These are phyloP conservation scores for Albula goreensis DNA, from an alignment of 2,113 vertebrate species.

Conservation along the genomic window DNA sequence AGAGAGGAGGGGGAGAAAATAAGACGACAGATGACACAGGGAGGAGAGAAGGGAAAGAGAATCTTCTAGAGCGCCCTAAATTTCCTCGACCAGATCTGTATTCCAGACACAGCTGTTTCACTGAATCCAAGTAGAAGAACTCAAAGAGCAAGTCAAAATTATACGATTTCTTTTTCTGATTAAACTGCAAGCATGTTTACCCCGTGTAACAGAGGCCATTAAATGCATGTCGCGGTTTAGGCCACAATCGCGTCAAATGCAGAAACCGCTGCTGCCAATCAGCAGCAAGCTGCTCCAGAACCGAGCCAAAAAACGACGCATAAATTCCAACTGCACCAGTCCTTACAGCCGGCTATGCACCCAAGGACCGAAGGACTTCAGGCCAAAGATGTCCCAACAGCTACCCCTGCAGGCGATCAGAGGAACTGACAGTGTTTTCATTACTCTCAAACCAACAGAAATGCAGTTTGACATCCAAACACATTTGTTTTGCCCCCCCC, in stretches of 20 bases:
- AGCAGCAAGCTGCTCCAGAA: neutral
- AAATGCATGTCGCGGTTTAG: neutral
- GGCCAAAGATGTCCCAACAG: conserved; percentile 18
- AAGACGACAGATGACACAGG: neutral
- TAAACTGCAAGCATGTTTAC: neutral
- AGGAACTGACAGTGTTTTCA: conserved; percentile 7
- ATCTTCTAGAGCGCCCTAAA: neutral
- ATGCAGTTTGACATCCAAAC: neutral
- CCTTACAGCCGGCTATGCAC: neutral
- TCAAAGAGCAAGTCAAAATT: neutral
- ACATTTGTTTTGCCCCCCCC: neutral
- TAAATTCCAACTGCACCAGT: neutral
- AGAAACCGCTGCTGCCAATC: neutral
- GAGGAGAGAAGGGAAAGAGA: neutral
- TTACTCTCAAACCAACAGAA: no score
- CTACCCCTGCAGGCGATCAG: conserved; percentile 19
- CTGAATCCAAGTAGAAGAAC: neutral
- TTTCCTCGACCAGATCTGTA: no score
- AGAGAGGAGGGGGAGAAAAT: no score
- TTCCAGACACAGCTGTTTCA: neutral
- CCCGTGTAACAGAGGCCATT: neutral
- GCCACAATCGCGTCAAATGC: neutral
- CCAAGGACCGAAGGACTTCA: neutral
- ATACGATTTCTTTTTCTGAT: no score
- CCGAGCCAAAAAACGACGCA: neutral